Percentiles rank a stretch among this genome's conserved stretches.
Conservation (phyloP, 2,888 invertebrate species). For the Andrena bicolor region DNA sequence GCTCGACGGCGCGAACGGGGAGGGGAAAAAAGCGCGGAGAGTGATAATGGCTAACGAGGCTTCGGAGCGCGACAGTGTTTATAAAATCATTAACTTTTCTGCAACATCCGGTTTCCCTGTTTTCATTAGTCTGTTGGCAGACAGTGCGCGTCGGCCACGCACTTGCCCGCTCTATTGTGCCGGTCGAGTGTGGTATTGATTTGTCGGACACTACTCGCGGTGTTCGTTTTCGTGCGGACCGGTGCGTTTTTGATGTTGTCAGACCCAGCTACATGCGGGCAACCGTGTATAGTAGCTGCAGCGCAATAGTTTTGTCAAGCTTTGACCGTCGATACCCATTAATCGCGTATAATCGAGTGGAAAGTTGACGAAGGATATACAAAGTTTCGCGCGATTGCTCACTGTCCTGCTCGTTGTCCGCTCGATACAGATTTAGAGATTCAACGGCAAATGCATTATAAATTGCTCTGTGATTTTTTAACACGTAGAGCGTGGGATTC, state of each 20-base stretch:
- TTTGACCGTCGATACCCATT: constrained; percentile 13
- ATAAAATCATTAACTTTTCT: constrained; percentile 70
- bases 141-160: constrained; percentile 43
- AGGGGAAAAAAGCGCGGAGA: background rate
- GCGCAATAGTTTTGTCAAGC: constrained; percentile 46
- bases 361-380: constrained; percentile 2
- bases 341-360: constrained; percentile 18
- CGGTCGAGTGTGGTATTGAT: constrained; percentile 63
- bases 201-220: constrained; percentile 50
- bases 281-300: background rate
- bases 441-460: too few relatives aligned
- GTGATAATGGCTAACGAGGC: constrained; percentile 53
- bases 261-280: background rate
- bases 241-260: constrained; percentile 61
- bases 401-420: too few relatives aligned
- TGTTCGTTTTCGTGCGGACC: constrained; percentile 46
- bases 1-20: constrained; percentile 5
- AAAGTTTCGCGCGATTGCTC: constrained; percentile 16
- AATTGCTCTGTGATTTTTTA: too few relatives aligned
- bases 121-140: constrained; percentile 61
- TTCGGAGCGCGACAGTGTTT: constrained; percentile 51
- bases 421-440: too few relatives aligned
- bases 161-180: constrained; percentile 63
- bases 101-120: constrained; percentile 49
- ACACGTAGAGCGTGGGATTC: too few relatives aligned